Evolutionary conservation across 1,140 invertebrate species (phyloP), one percentile per base, ranked within the genome.

Genomic region (Brachionus paranguensis): DNA sequence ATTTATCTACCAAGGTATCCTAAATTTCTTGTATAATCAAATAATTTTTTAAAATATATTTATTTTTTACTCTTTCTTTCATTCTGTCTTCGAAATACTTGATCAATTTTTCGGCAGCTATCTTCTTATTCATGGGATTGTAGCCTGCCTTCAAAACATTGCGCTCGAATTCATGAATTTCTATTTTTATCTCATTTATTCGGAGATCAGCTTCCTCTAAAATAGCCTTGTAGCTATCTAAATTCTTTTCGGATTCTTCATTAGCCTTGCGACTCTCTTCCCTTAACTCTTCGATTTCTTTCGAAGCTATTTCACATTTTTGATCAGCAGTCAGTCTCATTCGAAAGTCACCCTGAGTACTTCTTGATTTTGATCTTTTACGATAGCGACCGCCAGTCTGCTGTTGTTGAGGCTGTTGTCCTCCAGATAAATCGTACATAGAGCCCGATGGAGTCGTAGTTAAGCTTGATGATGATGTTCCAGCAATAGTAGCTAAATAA

Each of bases 1-100:
- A 85, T 76, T 90, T 90, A 85, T 89, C 88, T 84, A 89, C 87
- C 27, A 89, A 85, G 24, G 89, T 87, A 70, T 89, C 89, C 89
- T 89, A 85, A 85, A 84, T 43, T 83, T 83, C 12, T 74, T 24
- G 50, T 74, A 53, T 10, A 45, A 33, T 0, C 43, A 37, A 41
- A 53, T 1, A 24, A 27, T 84, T 64, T 43, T 74, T 47, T 74
- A 27, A 12, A 12, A 37, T 29, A 37, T 11, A 50, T n/a, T 8
- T 74, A 8, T 53, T 24, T 85, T 86, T 85, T 86, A 90, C 89
- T 86, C 88, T 87, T 83, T 87, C 86, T 85, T 86, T 85, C 7
- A 89, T 85, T 84, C 86, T 87, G 55, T 89, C 88, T 78, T 89
- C 89, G 87, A 90, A 88, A 85, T 89, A 89, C 85, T 88, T 84